Conservation (phyloP, 2,888 invertebrate genomes). For the Drosophila melanosoma region DNA sequence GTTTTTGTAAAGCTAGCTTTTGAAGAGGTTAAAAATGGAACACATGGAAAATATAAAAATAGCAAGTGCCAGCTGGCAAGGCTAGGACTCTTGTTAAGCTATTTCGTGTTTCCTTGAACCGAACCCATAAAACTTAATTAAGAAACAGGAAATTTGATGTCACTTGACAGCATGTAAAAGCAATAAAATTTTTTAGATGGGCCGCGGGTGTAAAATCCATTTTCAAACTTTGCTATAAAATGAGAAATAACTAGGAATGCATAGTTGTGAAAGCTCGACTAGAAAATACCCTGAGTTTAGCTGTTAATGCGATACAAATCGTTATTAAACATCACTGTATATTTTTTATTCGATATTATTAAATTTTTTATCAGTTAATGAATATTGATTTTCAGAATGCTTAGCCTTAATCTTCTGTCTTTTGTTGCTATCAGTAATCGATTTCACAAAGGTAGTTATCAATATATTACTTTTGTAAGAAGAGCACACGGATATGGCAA, state of each 20-base stretch:
- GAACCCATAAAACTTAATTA: conserved; percentile 65
- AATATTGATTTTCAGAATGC: background rate
- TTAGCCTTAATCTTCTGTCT: background rate
- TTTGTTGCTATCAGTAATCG: too few species aligned
- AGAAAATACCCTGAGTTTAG: background rate
- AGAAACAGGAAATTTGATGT: conserved; percentile 58
- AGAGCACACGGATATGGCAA: background rate
- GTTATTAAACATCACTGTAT: background rate
- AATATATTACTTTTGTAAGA: background rate
- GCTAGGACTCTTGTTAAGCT: background rate
- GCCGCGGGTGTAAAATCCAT: conserved; percentile 32
- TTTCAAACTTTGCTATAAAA: conserved; percentile 14
- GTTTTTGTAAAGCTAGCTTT: background rate
- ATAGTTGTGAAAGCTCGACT: background rate
- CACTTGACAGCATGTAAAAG: conserved; percentile 48
- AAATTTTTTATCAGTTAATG: background rate
- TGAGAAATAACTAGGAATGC: background rate
- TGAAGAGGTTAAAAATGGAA: background rate
- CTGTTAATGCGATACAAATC: background rate
- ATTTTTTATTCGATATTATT: background rate
- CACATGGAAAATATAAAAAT: background rate
- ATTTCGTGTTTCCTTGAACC: conserved; percentile 1
- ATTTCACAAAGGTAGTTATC: too few species aligned
- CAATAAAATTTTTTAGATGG: conserved; percentile 44
- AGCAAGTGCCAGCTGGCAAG: background rate